These are phyloP conservation scores for Zaprionus tsacasi DNA, from an alignment of 1,140 invertebrate species.

Conservation along the genomic window DNA sequence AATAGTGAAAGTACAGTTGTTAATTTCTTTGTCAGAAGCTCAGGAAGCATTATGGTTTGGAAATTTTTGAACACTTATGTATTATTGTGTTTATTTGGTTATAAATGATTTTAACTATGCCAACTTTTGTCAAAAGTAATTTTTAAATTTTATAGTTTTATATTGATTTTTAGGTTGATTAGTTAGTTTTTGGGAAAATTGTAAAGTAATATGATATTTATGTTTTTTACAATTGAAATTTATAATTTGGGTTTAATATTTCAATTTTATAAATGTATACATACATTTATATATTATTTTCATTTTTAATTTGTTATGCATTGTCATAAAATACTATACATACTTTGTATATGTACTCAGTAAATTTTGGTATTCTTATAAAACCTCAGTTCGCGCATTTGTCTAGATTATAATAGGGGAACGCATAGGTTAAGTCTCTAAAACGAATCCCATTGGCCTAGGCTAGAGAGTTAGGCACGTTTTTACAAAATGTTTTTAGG, in stretches of 20 bases:
- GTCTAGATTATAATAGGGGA: constrained; percentile 24
- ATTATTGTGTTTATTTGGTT: constrained; percentile 10
- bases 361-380: constrained; percentile 47
- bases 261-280: constrained; percentile 33
- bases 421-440: constrained; percentile 15
- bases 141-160: background rate
- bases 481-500: constrained; percentile 40
- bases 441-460: constrained; percentile 32
- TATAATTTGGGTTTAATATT: constrained; percentile 18
- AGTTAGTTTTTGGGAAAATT: constrained; percentile 47
- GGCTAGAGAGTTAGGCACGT: constrained; percentile 36
- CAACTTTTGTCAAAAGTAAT: constrained; percentile 17
- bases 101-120: constrained; percentile 12
- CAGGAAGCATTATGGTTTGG: constrained; percentile 55
- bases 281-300: constrained; percentile 44
- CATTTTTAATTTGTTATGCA: constrained; percentile 30
- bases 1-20: constrained; percentile 19
- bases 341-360: constrained; percentile 12
- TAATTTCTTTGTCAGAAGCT: constrained; percentile 31
- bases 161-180: constrained; percentile 38
- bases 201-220: constrained; percentile 25
- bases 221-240: constrained; percentile 22
- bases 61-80: constrained; percentile 29
- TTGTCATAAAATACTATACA: constrained; percentile 17
- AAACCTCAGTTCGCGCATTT: constrained; percentile 47